These are phyloP conservation scores for Craterocephalus amniculus DNA, from an alignment of 2,797 vertebrate genomes.

Conservation along the genomic window DNA sequence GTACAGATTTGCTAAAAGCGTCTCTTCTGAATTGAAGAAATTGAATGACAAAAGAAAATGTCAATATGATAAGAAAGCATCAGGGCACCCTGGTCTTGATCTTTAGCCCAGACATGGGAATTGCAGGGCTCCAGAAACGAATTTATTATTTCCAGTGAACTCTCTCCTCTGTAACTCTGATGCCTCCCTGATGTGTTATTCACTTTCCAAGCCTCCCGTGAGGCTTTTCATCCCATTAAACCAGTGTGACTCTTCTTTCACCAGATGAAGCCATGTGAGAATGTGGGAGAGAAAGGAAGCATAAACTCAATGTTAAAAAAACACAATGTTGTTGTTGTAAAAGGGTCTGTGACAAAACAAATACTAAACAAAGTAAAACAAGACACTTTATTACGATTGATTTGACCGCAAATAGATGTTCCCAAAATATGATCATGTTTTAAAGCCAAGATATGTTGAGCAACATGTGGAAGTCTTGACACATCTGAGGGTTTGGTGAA, in stretches of 20 bases:
- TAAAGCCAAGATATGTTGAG: not conserved
- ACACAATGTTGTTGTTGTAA: slow-evolving; percentile 13
- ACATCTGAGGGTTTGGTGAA: too few species aligned
- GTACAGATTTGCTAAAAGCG: not conserved
- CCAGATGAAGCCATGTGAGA: slow-evolving; percentile 27
- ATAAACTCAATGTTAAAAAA: not conserved
- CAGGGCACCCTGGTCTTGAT: not conserved
- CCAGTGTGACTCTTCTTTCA: slow-evolving; percentile 50
- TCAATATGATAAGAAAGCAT: not conserved
- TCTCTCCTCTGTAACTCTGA: slow-evolving; percentile 55
- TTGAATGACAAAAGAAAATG: too few species aligned
- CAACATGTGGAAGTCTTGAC: not conserved
- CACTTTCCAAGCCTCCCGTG: slow-evolving; percentile 47
- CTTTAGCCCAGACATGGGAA: slow-evolving; percentile 35
- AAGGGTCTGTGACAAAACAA: not conserved
- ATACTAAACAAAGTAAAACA: not conserved
- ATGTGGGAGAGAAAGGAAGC: not conserved
- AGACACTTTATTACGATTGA: not conserved
- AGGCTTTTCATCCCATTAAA: slow-evolving; percentile 58
- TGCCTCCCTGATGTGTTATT: slow-evolving; percentile 73
- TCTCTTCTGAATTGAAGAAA: not conserved
- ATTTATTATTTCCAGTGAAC: slow-evolving; percentile 49
- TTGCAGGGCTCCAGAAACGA: slow-evolving; percentile 42
- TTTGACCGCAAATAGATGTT: not conserved
- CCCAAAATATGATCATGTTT: not conserved